Evolutionary conservation across 2,888 invertebrate species (phyloP), one percentile per base, ranked within the genome.

Genomic region (Megamerina dolium): DNA sequence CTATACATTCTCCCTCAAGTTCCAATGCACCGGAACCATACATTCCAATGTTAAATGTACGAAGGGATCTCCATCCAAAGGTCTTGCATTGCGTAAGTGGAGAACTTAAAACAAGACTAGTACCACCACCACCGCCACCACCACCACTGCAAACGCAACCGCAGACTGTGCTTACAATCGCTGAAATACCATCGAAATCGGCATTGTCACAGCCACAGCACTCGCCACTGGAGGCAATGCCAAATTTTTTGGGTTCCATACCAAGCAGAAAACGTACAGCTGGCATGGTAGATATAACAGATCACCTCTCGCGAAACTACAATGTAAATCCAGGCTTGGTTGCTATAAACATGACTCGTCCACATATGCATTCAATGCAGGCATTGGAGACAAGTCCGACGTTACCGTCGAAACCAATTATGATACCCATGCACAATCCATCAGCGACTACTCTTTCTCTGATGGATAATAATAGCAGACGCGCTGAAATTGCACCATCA

Each of bases 61-160:
- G 88, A 38, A 75, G 87, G 62, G 88, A 88, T 63, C 73, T 88
- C 30, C 79, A 85, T 56, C 77, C 78, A 66, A 73, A 77, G 31
- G 54, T 63, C 56, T 47, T 72, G 31, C 51, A 60, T 1, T 35
- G 50, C 19, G 37, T 45, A 35, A 45, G 31, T 26, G 36, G 44
- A 8, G 53, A 53, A 17, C 35, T 53, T 9, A 53, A 51, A 23
- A 17, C 23, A 35, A 48, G 30, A 45, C 43, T 19, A 43, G 42
- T 43, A 33, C 44, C 30, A 37, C n/a, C 40, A 18, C 32, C 32
- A 5, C 45, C 30, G 18, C 14, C 32, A 21, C 46, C 37, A 3
- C 36, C 49, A 46, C 20, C 49, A 37, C 35, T 48, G 34, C 41
- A 6, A 43, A 48, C 32, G 36, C 49, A 46, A 55, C 66, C 45